Evolutionary conservation across 2,888 invertebrate species (phyloP).

Genomic region (Chorisops tibialis): DNA sequence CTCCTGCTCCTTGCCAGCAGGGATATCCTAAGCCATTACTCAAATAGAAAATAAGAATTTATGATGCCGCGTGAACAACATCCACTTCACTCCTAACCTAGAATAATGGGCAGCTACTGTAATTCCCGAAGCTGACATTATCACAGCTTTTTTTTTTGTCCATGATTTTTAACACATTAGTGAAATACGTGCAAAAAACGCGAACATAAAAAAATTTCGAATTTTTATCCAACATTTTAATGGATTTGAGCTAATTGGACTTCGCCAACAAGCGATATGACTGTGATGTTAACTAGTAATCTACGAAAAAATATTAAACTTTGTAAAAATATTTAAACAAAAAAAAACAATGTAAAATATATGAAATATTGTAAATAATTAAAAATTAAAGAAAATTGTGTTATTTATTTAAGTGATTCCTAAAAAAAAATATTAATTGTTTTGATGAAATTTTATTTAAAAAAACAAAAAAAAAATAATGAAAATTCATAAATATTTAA

Average conservation of each 20-base stretch:
- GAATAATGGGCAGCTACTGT: not conserved
- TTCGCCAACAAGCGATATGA: slow-evolving; percentile 2
- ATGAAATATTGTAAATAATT: slow-evolving; percentile 4
- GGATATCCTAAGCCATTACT: slow-evolving; percentile 9
- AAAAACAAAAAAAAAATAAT: too few species aligned
- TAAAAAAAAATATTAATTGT: not conserved
- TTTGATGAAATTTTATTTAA: not conserved
- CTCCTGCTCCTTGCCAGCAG: slow-evolving; percentile 1
- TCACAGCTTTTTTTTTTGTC: not conserved
- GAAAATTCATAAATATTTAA: not conserved
- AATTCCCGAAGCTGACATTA: slow-evolving; percentile 1
- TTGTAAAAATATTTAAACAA: not conserved
- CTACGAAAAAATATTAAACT: not conserved
- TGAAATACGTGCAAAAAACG: not conserved
- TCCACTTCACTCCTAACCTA: not conserved
- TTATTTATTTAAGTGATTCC: slow-evolving; percentile 16
- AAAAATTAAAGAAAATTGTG: not conserved
- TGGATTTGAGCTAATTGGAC: slow-evolving; percentile 6
- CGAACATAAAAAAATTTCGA: not conserved
- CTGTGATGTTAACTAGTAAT: slow-evolving; percentile 18
- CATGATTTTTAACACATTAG: not conserved
- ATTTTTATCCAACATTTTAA: not conserved
- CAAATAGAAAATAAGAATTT: slow-evolving; percentile 12
- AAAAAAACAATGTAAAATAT: not conserved
- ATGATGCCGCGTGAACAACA: slow-evolving; percentile 5